phyloP scores from a whole-genome alignment of 1,140 invertebrate genomes.

The Philopotamus ludificatus region DNA sequence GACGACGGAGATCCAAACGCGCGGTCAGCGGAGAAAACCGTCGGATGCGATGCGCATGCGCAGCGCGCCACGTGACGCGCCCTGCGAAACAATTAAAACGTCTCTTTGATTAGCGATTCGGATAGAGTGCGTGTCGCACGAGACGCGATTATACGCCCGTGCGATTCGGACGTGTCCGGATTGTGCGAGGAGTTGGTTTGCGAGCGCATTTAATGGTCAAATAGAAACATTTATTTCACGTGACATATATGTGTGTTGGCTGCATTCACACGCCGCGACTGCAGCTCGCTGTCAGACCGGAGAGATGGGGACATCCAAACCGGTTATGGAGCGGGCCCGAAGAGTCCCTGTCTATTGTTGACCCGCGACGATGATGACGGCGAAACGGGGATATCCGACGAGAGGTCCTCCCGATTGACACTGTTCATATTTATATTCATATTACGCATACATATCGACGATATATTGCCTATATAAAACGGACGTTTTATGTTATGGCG shows the following conservation, averaged over 20 bases:
- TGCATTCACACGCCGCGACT: constrained; percentile 16
- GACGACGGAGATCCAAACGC: too few relatives aligned
- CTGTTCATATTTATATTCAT: too few relatives aligned
- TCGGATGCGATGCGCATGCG: too few relatives aligned
- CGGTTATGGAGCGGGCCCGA: not conserved
- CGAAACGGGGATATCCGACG: not conserved
- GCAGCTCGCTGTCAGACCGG: not conserved
- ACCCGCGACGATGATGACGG: not conserved
- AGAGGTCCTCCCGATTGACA: too few relatives aligned
- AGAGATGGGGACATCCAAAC: constrained; percentile 9
- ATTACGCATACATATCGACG: too few relatives aligned
- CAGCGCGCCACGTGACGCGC: too few relatives aligned
- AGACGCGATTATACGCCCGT: not conserved
- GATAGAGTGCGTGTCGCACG: not conserved
- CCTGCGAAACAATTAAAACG: too few relatives aligned
- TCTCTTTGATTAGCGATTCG: too few relatives aligned
- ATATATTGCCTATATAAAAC: too few relatives aligned
- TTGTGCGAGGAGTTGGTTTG: not conserved
- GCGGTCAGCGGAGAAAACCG: too few relatives aligned
- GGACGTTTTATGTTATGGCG: too few relatives aligned
- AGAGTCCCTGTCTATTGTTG: not conserved
- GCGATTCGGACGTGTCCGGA: not conserved
- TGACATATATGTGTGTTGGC: constrained; percentile 11
- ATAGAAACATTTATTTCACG: constrained; percentile 26
- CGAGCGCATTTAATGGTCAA: not conserved